Evolutionary conservation across 2,797 vertebrate genomes (phyloP).

Genomic region (Fundulus diaphanus): DNA sequence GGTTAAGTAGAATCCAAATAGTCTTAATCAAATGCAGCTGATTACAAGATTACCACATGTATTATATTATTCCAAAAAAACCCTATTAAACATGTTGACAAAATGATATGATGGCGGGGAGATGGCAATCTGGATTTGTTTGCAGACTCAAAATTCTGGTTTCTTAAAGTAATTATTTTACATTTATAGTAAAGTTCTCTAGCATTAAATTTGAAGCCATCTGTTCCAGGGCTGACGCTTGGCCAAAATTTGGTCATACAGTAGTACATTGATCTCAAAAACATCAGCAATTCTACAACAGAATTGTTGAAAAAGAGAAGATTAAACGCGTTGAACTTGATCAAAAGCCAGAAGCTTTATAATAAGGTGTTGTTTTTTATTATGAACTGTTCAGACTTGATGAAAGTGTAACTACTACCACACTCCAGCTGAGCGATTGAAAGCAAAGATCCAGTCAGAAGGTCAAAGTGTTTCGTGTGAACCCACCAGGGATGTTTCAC

Average conservation of each 20-base stretch:
- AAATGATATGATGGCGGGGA: no score
- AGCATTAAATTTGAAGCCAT: background rate
- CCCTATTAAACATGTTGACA: background rate
- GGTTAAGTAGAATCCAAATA: background rate
- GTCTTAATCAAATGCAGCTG: background rate
- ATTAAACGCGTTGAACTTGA: background rate
- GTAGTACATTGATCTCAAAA: background rate
- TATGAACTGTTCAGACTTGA: constrained; percentile 2
- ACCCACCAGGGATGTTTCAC: constrained; percentile 54
- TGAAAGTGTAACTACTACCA: background rate
- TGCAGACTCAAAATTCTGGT: background rate
- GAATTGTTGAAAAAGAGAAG: background rate
- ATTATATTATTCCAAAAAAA: background rate
- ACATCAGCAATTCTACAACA: background rate
- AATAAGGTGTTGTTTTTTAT: background rate
- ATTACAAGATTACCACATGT: background rate
- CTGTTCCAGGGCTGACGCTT: background rate
- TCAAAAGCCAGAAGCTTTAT: background rate
- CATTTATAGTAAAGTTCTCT: background rate
- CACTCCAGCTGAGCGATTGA: constrained; percentile 37
- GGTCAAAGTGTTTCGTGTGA: constrained; percentile 62
- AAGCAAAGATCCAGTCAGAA: constrained; percentile 59
- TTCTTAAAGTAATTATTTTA: background rate
- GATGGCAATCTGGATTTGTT: background rate
- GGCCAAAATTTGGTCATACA: background rate